Percentiles rank a stretch among this genome's conserved stretches.
phyloP scores from a whole-genome alignment of 1,140 invertebrate genomes.

The Eriocheir sinensis region DNA sequence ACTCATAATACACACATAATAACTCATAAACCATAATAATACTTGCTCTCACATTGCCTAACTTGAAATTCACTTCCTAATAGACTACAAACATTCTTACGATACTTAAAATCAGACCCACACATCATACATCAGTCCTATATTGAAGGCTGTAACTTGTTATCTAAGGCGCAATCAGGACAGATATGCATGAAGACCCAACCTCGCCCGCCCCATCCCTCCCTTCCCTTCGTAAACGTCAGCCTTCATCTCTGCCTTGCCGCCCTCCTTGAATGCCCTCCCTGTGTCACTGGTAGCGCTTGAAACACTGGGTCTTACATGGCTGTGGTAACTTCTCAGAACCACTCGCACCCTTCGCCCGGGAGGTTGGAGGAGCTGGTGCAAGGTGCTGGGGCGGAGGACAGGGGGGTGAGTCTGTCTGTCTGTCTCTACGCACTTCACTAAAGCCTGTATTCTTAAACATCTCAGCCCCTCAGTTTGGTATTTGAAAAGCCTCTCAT shows the following conservation, averaged over 20 bases:
- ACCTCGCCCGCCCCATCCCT: no score
- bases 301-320: slow-evolving; percentile 42
- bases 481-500: no score
- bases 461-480: no score
- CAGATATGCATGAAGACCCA: neutral
- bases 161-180: neutral
- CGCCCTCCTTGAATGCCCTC: neutral
- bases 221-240: slow-evolving; percentile 23
- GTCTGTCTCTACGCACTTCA: neutral
- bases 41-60: no score
- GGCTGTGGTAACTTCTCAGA: slow-evolving; percentile 50
- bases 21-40: no score
- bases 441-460: no score
- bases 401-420: slow-evolving; percentile 61
- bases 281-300: neutral
- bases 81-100: no score
- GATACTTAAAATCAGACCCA: no score
- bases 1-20: no score
- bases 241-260: neutral
- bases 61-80: no score
- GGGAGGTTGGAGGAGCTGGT: slow-evolving; percentile 62
- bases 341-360: neutral
- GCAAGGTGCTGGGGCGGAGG: slow-evolving; percentile 16
- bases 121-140: slow-evolving; percentile 25
- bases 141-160: no score